Base-by-base conservation (phyloP, 2,113 vertebrate species). In the Scortum barcoo region DNA sequence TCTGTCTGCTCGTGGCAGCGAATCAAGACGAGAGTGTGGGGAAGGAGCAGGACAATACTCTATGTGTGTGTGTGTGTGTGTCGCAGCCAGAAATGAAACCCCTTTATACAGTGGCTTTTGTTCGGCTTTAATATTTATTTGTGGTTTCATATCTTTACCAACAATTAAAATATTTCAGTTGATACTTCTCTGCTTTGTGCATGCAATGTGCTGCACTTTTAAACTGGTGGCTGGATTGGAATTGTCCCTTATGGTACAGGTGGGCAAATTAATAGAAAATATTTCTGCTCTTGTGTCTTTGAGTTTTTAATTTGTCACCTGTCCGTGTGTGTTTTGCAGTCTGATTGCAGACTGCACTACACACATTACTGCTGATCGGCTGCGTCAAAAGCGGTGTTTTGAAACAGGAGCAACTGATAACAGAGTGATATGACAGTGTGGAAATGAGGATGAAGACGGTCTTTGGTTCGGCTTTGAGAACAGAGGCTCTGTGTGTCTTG, bases 1-100 rank as follows among this genome's bases (percentile, higher is more conserved):
- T 83, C 61, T 57, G 72, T 81, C 61, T 61, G 71, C 33, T 68
- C 13, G 33, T 61, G 73, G 72, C 53, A 66, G 11, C 11, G 1
- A 44, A 60, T 67, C 81, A 76, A 58, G 24, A 79, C 7, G 50
- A 63, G 28, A 20, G 48, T 28, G 30, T 2, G 26, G 16, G 44
- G 30, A 36, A 50, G 30, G 36, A 66, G 30, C 5, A 24, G 28
- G 8, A 10, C 6, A 8, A 19, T 20, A 17, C 10, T n/a, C n/a
- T n/a, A n/a, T n/a, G n/a, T n/a, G n/a, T n/a, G n/a, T n/a, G n/a
- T n/a, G n/a, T n/a, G n/a, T 44, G 54, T 26, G 44, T 30, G 57
- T 72, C 38, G 9, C 36, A 8, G 30, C 28, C n/a, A 48, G 66
- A n/a, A n/a, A n/a, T n/a, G n/a, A n/a, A n/a, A n/a, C n/a, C n/a